Conservation (phyloP, 2,113 vertebrate genomes). For the Chlamydotis undulata region DNA sequence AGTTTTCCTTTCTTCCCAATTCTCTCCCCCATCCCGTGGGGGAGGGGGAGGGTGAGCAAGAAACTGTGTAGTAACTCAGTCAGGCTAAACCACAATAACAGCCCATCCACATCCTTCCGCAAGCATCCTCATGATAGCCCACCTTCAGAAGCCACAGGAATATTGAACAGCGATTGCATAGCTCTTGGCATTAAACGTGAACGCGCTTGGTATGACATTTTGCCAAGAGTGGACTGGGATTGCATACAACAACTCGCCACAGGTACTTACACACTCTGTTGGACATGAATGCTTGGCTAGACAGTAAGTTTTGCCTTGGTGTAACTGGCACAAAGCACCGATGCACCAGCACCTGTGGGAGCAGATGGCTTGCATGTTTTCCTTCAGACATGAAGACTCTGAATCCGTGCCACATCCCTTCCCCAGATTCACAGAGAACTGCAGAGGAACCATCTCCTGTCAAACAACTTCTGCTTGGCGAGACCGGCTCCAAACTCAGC, state of each 20-base stretch:
- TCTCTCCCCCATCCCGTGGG: too few species aligned
- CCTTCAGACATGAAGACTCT: background rate
- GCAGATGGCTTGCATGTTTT: constrained; percentile 34
- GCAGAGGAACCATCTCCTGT: background rate
- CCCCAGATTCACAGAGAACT: background rate
- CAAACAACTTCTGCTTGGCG: background rate
- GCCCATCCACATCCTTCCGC: background rate
- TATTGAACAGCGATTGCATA: background rate
- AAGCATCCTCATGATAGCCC: background rate
- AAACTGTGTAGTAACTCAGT: too few species aligned
- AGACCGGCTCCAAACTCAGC: background rate
- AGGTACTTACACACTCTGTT: constrained; percentile 27
- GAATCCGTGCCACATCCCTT: background rate
- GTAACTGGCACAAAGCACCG: background rate
- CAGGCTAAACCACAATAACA: background rate
- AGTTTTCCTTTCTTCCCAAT: too few species aligned
- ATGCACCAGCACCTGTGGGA: background rate
- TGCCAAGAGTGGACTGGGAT: background rate
- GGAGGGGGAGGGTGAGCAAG: too few species aligned
- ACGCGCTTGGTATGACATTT: background rate
- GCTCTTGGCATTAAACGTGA: background rate
- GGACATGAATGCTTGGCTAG: background rate
- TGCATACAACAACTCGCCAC: background rate
- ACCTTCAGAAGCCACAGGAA: background rate
- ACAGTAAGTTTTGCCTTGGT: background rate